phyloP scores from a whole-genome alignment of 2,797 vertebrate species.

The Chaenodraco wilsoni region DNA sequence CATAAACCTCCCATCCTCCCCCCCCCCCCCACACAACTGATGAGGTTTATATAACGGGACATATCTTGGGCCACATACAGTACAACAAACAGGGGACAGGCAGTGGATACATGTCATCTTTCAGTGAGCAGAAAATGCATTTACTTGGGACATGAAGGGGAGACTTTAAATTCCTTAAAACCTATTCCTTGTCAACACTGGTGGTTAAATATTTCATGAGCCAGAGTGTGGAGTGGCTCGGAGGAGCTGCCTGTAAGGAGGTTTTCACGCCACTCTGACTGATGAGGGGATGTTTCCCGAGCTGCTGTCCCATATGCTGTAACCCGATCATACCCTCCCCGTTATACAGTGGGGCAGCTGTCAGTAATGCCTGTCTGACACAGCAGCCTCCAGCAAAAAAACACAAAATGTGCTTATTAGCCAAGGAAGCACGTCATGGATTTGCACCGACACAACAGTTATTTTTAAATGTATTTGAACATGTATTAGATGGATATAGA shows the following conservation, averaged over 20 bases:
- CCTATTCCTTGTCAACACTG: slow-evolving; percentile 89
- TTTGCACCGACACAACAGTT: slow-evolving; percentile 41
- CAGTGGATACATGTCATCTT: slow-evolving; percentile 65
- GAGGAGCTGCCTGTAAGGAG: slow-evolving; percentile 82
- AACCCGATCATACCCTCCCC: slow-evolving; percentile 71
- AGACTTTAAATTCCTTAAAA: slow-evolving; percentile 91
- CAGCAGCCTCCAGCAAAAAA: slow-evolving; percentile 19
- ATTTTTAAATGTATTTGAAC: slow-evolving; percentile 57
- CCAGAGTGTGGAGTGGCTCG: slow-evolving; percentile 80
- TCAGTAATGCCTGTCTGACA: slow-evolving; percentile 62
- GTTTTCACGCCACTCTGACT: slow-evolving; percentile 82
- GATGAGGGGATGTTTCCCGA: slow-evolving; percentile 82
- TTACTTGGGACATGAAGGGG: slow-evolving; percentile 84
- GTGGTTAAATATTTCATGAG: slow-evolving; percentile 92
- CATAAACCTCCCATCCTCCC: slow-evolving; percentile 40
- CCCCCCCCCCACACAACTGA: slow-evolving; percentile 40
- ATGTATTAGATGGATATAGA: slow-evolving; percentile 14
- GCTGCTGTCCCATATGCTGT: slow-evolving; percentile 74
- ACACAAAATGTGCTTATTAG: slow-evolving; percentile 27
- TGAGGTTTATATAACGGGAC: slow-evolving; percentile 65
- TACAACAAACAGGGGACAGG: slow-evolving; percentile 51
- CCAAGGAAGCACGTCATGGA: slow-evolving; percentile 24
- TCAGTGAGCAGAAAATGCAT: slow-evolving; percentile 81
- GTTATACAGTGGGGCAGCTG: slow-evolving; percentile 69
- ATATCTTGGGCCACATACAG: slow-evolving; percentile 43